Conservation (phyloP, 1,140 invertebrate genomes). For the Conus ventricosus region DNA sequence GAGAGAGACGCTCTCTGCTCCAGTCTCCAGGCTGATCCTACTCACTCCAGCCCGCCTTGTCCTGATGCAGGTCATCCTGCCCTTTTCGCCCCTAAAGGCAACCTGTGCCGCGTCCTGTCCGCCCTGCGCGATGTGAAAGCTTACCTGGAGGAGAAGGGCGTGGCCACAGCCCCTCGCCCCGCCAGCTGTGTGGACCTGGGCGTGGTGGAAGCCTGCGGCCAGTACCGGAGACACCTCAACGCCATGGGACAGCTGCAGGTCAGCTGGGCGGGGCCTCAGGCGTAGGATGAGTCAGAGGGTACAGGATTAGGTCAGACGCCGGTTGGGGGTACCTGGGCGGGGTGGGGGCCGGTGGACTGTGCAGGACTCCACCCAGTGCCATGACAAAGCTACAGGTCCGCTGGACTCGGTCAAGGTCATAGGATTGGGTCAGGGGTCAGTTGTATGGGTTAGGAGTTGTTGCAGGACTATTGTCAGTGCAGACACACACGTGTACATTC, state of each 20-base stretch:
- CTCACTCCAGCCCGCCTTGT: no score
- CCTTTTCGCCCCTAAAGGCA: constrained; percentile 57
- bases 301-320: no score
- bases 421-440: no score
- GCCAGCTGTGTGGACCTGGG: constrained; percentile 41
- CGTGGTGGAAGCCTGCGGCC: constrained; percentile 49
- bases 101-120: constrained; percentile 48
- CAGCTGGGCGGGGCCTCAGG: neutral
- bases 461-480: no score
- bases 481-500: no score
- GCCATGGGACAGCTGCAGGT: constrained; percentile 41
- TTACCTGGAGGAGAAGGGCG: neutral
- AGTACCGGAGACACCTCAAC: constrained; percentile 50
- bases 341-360: constrained; percentile 50
- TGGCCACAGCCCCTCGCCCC: neutral
- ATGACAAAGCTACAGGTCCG: constrained; percentile 37
- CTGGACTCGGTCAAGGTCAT: no score
- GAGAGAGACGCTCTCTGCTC: no score
- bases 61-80: constrained; percentile 50
- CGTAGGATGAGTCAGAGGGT: no score
- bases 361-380: constrained; percentile 43
- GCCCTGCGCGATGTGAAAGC: constrained; percentile 50
- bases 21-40: no score
- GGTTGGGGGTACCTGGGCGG: constrained; percentile 43
- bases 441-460: no score